Base-by-base conservation (phyloP, 2,797 vertebrate species). In the Chelonia mydas region DNA sequence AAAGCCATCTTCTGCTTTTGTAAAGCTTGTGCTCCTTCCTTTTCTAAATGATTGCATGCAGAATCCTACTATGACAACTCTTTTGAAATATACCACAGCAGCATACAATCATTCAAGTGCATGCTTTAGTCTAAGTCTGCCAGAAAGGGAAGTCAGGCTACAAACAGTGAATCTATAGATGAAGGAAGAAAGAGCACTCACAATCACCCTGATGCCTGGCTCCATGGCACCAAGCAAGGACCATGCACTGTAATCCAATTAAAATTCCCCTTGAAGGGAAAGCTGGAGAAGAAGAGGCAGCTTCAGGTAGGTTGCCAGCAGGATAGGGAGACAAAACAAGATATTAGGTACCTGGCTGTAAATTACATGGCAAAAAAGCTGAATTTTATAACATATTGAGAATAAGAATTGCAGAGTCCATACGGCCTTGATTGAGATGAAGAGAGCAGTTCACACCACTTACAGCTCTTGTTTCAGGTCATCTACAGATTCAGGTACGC, bases 31-130 rank as follows among this genome's bases (percentile, higher is more conserved):
- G 27, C 11, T 61, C 53, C 61, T 84, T 86, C 25, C 51, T 54
- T 81, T 88, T 54, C 45, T 50, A 23, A 84, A 80, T 59, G 9
- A 15, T 25, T 81, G 83, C 81, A 10, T 85, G 16, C 57, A 87
- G 86, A 25, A 10, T 83, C 49, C 25, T 5, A 2, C 84, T 83
- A 37, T 11, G 88, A 91, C 31, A 91, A 84, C 13, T 80, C n/a
- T 54, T 90, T 90, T 93, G 86, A 93, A n/a, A 59, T 89, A 83
- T 83, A 76, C 78, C 79, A 91, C 68, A 91, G 51, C 41, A 87
- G 84, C 79, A 85, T 87, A 55, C 59, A 65, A 8, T 68, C 33
- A 86, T 87, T 92, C 79, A 92, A n/a, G 86, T 55, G n/a, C 10
- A 51, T 57, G 47, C 91, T 93, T 94, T 55, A 84, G 28, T 54